Conservation (phyloP, 2,113 vertebrate species). For the Eublepharis macularius region DNA sequence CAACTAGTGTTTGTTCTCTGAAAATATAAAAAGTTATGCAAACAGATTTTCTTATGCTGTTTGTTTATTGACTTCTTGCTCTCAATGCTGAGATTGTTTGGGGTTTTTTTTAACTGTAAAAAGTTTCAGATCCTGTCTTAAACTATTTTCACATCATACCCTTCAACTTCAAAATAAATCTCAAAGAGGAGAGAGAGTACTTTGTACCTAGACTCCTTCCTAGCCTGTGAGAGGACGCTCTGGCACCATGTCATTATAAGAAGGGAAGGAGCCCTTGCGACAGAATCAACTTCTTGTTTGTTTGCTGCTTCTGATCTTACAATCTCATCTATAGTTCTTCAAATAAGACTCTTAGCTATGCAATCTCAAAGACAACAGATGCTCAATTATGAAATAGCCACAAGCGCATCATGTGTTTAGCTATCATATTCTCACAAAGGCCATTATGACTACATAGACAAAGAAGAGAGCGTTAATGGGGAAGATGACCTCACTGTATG, state of each 20-base stretch:
- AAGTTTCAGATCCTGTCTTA: too few species aligned
- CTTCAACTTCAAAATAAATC: not conserved
- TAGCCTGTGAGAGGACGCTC: not conserved
- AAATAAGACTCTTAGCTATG: not conserved
- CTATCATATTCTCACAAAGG: slow-evolving; percentile 10
- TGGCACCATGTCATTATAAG: not conserved
- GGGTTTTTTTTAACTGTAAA: too few species aligned
- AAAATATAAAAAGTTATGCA: too few species aligned
- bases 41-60: too few species aligned
- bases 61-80: too few species aligned
- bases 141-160: not conserved
- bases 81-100: too few species aligned
- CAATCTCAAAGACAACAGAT: slow-evolving; percentile 9
- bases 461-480: slow-evolving; percentile 3
- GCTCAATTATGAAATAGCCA: not conserved
- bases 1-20: too few species aligned
- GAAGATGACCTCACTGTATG: not conserved
- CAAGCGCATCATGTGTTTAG: slow-evolving; percentile 17
- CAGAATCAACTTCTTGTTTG: not conserved
- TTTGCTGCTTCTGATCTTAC: not conserved
- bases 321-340: not conserved
- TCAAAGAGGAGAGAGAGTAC: not conserved
- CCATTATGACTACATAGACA: not conserved
- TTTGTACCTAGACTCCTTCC: not conserved
- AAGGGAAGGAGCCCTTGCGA: not conserved